A percentile compares a stretch with the other conserved stretches of the same genome.
Conservation (phyloP, 1,140 invertebrate genomes). For the Aphelenchoides besseyi region DNA sequence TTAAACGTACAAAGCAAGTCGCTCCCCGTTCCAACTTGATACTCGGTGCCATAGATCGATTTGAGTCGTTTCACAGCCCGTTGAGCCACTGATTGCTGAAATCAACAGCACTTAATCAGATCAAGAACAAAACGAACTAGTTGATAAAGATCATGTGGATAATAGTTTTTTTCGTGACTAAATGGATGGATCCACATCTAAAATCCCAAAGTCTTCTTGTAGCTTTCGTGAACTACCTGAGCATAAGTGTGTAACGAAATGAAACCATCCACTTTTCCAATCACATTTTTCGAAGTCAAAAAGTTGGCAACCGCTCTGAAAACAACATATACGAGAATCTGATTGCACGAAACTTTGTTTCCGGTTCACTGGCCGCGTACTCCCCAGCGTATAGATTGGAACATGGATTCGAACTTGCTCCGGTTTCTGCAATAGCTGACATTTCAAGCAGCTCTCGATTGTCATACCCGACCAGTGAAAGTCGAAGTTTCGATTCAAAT, state of each 20-base stretch:
- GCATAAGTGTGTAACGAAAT: slow-evolving; percentile 54
- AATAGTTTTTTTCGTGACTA: slow-evolving; percentile 37
- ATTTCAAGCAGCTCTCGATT: neutral
- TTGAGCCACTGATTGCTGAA: slow-evolving; percentile 38
- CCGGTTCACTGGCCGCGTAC: slow-evolving; percentile 59
- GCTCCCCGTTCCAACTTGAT: slow-evolving; percentile 52
- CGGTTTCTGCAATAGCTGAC: slow-evolving; percentile 49
- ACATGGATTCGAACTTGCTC: slow-evolving; percentile 56
- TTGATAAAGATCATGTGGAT: slow-evolving; percentile 45
- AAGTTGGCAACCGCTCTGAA: slow-evolving; percentile 47
- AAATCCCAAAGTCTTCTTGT: neutral
- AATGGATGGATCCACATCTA: slow-evolving; percentile 53
- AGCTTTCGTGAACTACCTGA: slow-evolving; percentile 30
- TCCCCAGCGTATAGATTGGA: slow-evolving; percentile 59
- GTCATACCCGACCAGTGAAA: slow-evolving; percentile 58
- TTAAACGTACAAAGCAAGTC: slow-evolving; percentile 42
- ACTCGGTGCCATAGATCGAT: slow-evolving; percentile 50
- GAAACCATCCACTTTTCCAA: slow-evolving; percentile 45
- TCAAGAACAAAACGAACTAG: slow-evolving; percentile 33
- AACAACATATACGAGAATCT: slow-evolving; percentile 19
- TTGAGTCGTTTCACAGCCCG: slow-evolving; percentile 43
- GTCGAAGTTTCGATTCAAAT: slow-evolving; percentile 60
- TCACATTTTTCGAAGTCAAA: slow-evolving; percentile 35
- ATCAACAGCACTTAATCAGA: slow-evolving; percentile 5
- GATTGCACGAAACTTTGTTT: slow-evolving; percentile 42